These are phyloP conservation scores for Corythoichthys intestinalis DNA, from an alignment of 2,113 vertebrate genomes.

Conservation along the genomic window DNA sequence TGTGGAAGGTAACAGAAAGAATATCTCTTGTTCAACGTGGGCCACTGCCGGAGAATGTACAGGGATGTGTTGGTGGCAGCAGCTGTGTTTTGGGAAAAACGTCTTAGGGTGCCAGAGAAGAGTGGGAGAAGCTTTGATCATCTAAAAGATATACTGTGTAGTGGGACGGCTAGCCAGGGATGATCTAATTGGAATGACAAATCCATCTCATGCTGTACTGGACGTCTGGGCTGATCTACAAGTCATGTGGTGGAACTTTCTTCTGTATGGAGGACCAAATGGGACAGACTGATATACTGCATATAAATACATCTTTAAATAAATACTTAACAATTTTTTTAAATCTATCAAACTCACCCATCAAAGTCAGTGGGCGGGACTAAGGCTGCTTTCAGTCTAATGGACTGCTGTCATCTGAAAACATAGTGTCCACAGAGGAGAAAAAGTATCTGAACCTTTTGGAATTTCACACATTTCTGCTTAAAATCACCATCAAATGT, in stretches of 20 bases:
- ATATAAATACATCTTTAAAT: no score
- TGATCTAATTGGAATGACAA: constrained; percentile 16
- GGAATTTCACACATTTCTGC: no score
- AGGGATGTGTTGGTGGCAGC: constrained; percentile 7
- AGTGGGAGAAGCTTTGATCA: constrained; percentile 28
- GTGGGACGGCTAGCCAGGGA: constrained; percentile 29
- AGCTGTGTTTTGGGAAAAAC: constrained; percentile 10
- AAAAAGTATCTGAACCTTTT: no score
- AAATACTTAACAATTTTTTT: no score
- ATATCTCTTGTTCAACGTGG: constrained; percentile 16
- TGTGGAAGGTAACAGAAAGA: constrained; percentile 21
- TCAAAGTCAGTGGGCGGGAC: no score
- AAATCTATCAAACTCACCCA: no score
- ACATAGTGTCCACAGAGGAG: no score
- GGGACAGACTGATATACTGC: no score
- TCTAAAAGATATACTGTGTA: constrained; percentile 19
- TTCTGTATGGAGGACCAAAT: not conserved
- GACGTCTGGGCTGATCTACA: constrained; percentile 21
- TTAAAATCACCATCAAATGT: no score
- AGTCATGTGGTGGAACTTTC: constrained; percentile 12
- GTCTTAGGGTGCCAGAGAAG: constrained; percentile 17
- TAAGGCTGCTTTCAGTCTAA: no score
- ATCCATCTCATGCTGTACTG: not conserved
- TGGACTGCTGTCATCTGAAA: no score
- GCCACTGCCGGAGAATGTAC: constrained; percentile 16